These are phyloP conservation scores for Halichoerus grypus DNA, from an alignment of 2,113 vertebrate genomes.

Conservation along the genomic window DNA sequence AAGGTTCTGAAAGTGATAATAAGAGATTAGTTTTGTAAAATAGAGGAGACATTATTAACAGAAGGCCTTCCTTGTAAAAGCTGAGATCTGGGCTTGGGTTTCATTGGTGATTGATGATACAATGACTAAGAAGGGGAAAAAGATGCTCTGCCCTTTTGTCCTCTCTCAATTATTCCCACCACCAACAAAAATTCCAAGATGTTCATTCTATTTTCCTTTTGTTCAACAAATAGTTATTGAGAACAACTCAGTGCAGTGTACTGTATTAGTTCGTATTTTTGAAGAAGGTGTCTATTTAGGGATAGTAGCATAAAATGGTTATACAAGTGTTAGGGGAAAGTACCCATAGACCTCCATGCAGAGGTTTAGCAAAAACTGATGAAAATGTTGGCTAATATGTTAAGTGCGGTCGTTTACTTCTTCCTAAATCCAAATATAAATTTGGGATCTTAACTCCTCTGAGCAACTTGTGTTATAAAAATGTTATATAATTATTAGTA, in stretches of 20 bases:
- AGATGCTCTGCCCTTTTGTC: background rate
- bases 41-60: background rate
- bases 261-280: background rate
- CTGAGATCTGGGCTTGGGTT: background rate
- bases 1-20: background rate
- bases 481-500: background rate
- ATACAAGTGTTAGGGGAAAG: background rate
- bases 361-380: background rate
- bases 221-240: background rate
- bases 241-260: background rate
- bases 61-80: background rate
- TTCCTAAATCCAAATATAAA: background rate
- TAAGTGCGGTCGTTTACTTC: background rate
- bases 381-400: background rate
- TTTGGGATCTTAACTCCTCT: background rate
- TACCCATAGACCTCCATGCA: background rate
- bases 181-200: background rate
- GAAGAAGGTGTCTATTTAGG: background rate
- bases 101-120: background rate
- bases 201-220: background rate
- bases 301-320: background rate
- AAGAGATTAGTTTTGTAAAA: background rate
- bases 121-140: background rate
- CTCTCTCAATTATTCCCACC: background rate
- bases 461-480: background rate